Base-by-base conservation (phyloP, 2,888 invertebrate species). In the Leptura quadrifasciata region DNA sequence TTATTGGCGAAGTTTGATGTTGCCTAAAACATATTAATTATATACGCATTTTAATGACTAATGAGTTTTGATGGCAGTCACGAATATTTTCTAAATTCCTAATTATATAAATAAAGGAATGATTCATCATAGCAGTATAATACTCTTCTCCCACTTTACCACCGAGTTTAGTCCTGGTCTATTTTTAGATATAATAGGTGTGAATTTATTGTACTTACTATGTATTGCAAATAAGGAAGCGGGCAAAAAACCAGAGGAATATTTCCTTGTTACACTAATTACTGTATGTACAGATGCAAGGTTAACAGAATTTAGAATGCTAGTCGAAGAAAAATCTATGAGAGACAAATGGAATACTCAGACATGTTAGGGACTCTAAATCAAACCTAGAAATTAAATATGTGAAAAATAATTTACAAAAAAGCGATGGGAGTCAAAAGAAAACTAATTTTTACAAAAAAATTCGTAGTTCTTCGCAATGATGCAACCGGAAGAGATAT, bases 181-280 rank as follows among this genome's bases (percentile, higher is more conserved):
- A 47, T 47, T 47, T 47, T 47, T 47, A 47, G 47, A 39, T 39
- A 39, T 15, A 47, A 47, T n/a, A 47, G n/a, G 12, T n/a, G 2
- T n/a, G n/a, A 47, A n/a, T 47, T n/a, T 47, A 47, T 47, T 47
- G n/a, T 47, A 47, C 47, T 47, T 47, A 47, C 47, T 47, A 47
- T 47, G 10, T 39, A 39, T 39, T 39, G 39, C 39, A 47, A 47
- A 47, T 47, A 2, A 47, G n/a, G n/a, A 15, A 47, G n/a, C 5
- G n/a, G 5, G 1, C 39, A 39, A 3, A 39, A 39, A 39, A 39
- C 12, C 47, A 2, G 5, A 47, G 5, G 5, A 47, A n/a, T 0
- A 2, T 5, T 47, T 47, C n/a, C n/a, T n/a, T 47, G 15, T 47
- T 47, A n/a, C 6, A 0, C 2, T 47, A 47, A 39, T 39, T 12